These are phyloP conservation scores for Diploptera punctata DNA, from an alignment of 2,888 invertebrate genomes.

Conservation along the genomic window DNA sequence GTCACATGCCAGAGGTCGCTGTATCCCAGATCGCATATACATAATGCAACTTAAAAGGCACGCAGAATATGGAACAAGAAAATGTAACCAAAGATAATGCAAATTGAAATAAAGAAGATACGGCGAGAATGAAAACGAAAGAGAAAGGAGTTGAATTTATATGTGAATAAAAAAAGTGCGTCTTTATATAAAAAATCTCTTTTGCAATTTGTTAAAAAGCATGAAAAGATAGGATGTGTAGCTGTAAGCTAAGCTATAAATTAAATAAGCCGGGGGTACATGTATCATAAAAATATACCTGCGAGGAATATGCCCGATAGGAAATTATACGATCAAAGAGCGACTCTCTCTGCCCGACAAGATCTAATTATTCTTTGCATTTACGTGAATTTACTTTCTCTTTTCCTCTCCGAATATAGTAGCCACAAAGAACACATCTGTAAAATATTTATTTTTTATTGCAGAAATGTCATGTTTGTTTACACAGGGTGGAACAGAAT, in stretches of 20 bases:
- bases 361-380: too few relatives aligned
- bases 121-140: background rate
- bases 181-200: background rate
- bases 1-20: conserved; percentile 8
- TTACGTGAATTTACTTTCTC: too few relatives aligned
- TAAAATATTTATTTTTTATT: too few relatives aligned
- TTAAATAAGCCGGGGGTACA: background rate
- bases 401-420: too few relatives aligned
- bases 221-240: background rate
- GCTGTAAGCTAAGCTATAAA: background rate
- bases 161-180: background rate
- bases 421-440: too few relatives aligned
- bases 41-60: conserved; percentile 6
- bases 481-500: too few relatives aligned
- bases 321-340: background rate
- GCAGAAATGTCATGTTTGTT: too few relatives aligned
- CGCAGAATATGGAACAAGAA: background rate
- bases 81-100: background rate
- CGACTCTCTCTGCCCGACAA: too few relatives aligned
- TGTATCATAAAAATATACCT: background rate
- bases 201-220: conserved; percentile 4
- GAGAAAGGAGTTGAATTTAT: background rate
- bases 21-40: background rate
- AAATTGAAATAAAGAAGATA: background rate
- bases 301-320: background rate